Evolutionary conservation across 2,113 vertebrate species (phyloP).

Genomic region (Lophochroa leadbeateri): DNA sequence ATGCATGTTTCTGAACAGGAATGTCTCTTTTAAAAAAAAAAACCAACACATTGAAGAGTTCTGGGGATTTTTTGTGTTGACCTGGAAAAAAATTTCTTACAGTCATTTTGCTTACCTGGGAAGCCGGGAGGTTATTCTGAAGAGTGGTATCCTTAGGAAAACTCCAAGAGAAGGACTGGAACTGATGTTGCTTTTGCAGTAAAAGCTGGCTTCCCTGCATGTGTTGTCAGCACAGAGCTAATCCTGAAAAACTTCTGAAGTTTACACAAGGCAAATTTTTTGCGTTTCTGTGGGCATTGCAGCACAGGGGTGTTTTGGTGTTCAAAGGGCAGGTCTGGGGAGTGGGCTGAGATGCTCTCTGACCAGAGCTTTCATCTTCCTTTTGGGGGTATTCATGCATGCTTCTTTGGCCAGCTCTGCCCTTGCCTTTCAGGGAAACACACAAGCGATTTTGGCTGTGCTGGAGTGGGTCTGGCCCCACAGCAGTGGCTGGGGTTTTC

Average conservation of each 20-base stretch:
- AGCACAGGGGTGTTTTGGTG: neutral
- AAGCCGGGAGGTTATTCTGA: neutral
- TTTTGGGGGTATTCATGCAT: neutral
- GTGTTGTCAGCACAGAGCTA: neutral
- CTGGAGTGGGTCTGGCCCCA: neutral
- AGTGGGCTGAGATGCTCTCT: rapidly evolving
- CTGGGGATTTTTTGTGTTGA: neutral
- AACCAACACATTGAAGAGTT: neutral
- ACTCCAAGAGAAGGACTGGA: neutral
- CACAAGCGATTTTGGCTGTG: neutral
- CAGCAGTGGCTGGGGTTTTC: neutral
- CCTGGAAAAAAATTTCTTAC: neutral
- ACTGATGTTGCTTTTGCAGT: neutral
- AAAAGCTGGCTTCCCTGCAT: neutral
- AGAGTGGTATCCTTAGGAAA: neutral
- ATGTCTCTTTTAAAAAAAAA: neutral
- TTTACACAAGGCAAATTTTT: slow-evolving; percentile 12
- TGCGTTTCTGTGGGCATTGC: neutral
- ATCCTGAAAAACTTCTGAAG: slow-evolving; percentile 6
- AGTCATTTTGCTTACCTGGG: neutral
- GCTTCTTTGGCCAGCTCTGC: neutral
- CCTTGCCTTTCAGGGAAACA: neutral
- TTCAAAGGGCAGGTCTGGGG: neutral
- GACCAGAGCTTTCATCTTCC: neutral
- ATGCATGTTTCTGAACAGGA: neutral